Evolutionary conservation across 2,888 invertebrate genomes (phyloP).

Genomic region (Melolontha melolontha): DNA sequence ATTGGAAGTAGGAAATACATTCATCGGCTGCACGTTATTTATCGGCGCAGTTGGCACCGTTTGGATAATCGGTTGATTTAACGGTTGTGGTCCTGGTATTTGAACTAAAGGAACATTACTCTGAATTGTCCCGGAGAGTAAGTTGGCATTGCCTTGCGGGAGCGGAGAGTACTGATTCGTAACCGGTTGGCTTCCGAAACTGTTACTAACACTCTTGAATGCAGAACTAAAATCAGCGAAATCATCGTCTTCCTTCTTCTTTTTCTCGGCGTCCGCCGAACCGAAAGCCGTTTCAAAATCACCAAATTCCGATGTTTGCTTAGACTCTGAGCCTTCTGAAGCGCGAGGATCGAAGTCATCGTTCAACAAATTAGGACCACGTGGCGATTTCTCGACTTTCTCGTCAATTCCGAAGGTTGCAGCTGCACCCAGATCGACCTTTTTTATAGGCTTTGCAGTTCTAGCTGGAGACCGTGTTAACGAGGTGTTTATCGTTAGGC

Average conservation of each 20-base stretch:
- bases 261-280: conserved; percentile 42
- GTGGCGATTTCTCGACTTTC: conserved; percentile 54
- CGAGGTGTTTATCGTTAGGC: conserved; percentile 67
- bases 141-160: background rate
- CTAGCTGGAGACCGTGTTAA: conserved; percentile 63
- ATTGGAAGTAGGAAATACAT: background rate
- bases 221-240: conserved; percentile 87
- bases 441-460: conserved; percentile 66
- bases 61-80: background rate
- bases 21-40: background rate
- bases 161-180: background rate
- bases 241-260: conserved; percentile 68
- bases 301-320: conserved; percentile 74
- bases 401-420: conserved; percentile 71
- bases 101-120: background rate
- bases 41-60: background rate
- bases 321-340: conserved; percentile 57
- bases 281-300: conserved; percentile 81
- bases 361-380: conserved; percentile 67
- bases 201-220: conserved; percentile 64
- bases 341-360: conserved; percentile 75
- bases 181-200: background rate
- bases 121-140: background rate
- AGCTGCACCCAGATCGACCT: conserved; percentile 76
- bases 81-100: background rate